phyloP scores from a whole-genome alignment of 2,113 vertebrate species.

The Bubalus kerabau region DNA sequence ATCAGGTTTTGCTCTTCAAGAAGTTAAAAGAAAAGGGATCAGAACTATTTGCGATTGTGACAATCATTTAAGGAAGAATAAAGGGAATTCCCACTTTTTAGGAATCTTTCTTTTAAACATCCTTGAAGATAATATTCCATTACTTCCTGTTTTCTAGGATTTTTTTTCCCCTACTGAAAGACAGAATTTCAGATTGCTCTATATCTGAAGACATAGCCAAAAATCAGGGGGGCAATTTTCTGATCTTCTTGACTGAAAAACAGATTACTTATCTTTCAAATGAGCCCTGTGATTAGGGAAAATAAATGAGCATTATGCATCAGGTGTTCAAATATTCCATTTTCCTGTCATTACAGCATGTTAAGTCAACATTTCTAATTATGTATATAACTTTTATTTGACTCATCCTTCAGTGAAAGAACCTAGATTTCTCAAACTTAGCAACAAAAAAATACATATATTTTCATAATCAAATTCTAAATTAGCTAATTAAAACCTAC shows the following conservation, averaged over 20 bases:
- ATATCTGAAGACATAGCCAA: neutral
- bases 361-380: conserved; percentile 32
- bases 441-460: neutral
- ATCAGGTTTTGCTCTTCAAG: neutral
- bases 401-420: neutral
- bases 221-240: neutral
- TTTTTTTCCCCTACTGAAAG: neutral
- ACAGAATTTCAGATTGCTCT: neutral
- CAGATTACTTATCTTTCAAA: conserved; percentile 22
- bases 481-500: neutral
- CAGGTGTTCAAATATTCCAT: neutral
- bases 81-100: neutral
- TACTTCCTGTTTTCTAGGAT: neutral
- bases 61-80: neutral
- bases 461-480: conserved; percentile 7
- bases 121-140: neutral
- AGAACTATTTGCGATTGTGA: neutral
- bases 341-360: neutral
- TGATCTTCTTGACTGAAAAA: neutral
- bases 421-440: neutral
- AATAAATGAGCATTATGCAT: conserved; percentile 23
- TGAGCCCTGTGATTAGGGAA: conserved; percentile 6
- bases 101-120: neutral
- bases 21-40: neutral
- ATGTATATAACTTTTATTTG: conserved; percentile 8